These are phyloP conservation scores for Drosophila diplacantha DNA, from an alignment of 2,888 invertebrate species.

Conservation along the genomic window DNA sequence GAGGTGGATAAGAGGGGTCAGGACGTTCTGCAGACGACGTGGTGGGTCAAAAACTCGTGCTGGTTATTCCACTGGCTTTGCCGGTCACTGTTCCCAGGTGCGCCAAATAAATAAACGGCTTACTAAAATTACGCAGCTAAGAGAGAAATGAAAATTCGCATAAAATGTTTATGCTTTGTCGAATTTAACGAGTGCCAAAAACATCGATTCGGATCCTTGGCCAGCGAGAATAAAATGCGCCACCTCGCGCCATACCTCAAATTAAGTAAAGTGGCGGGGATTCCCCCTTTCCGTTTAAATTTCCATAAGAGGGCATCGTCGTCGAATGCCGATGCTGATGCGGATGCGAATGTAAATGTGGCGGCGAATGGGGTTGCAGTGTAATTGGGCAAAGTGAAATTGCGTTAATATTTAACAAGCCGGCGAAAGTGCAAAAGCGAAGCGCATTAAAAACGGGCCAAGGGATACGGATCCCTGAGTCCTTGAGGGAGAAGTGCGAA, in stretches of 20 bases:
- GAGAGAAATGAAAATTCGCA: conserved; percentile 55
- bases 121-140: conserved; percentile 48
- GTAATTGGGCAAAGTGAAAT: conserved; percentile 70
- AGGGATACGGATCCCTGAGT: conserved; percentile 16
- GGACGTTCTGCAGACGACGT: conserved; percentile 14
- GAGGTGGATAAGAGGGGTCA: background rate
- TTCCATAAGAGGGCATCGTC: conserved; percentile 58
- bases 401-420: conserved; percentile 71
- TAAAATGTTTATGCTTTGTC: conserved; percentile 56
- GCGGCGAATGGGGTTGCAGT: conserved; percentile 51
- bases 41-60: conserved; percentile 26
- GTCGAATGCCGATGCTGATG: conserved; percentile 16
- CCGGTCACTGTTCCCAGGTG: conserved; percentile 45
- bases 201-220: conserved; percentile 48
- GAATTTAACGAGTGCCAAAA: conserved; percentile 62
- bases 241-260: conserved; percentile 32
- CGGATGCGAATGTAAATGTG: conserved; percentile 12
- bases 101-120: conserved; percentile 46
- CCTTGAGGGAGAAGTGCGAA: conserved; percentile 39
- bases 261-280: conserved; percentile 46
- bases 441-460: conserved; percentile 35
- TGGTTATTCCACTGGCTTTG: conserved; percentile 35
- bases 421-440: conserved; percentile 55
- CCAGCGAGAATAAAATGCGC: conserved; percentile 39
- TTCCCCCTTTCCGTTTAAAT: conserved; percentile 36